Evolutionary conservation across 37 sponge, comb jelly and placozoan species (phyloP).

Genomic region (Crambe crambe): DNA sequence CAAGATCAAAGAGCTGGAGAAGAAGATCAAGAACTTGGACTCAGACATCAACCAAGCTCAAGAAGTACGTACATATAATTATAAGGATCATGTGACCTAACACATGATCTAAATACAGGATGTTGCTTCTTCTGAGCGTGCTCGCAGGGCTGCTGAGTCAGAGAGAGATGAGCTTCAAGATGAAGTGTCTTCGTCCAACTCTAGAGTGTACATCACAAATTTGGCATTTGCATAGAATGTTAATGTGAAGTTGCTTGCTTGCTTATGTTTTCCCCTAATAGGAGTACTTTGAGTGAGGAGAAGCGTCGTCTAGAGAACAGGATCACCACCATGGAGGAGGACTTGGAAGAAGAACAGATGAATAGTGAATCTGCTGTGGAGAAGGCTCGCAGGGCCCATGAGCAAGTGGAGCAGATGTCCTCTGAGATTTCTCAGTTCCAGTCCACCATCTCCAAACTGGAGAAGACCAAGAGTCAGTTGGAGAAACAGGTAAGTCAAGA

Average conservation of each 20-base stretch:
- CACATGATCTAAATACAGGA: constrained; percentile 16
- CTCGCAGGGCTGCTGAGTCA: constrained; percentile 82
- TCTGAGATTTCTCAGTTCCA: constrained; percentile 56
- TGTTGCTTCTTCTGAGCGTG: constrained; percentile 68
- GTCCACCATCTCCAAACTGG: constrained; percentile 55
- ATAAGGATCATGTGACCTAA: background rate
- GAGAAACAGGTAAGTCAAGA: constrained; percentile 75
- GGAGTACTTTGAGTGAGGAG: constrained; percentile 75
- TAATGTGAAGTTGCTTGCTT: too few relatives aligned
- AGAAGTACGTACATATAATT: constrained; percentile 47
- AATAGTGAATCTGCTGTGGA: constrained; percentile 74
- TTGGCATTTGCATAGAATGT: too few relatives aligned
- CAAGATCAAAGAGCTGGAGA: constrained; percentile 76
- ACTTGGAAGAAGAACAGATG: constrained; percentile 90
- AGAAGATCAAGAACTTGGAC: constrained; percentile 70
- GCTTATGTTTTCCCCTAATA: too few relatives aligned
- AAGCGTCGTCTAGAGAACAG: constrained; percentile 82
- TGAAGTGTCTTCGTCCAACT: constrained; percentile 51
- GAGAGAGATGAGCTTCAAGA: constrained; percentile 97
- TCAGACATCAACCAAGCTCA: constrained; percentile 79
- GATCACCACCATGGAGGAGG: constrained; percentile 83
- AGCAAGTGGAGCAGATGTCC: constrained; percentile 65
- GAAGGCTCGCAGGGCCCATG: constrained; percentile 68
- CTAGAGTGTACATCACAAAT: constrained; percentile 82
- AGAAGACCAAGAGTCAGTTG: constrained; percentile 58